These are phyloP conservation scores for Meriones unguiculatus DNA, from an alignment of 2,113 vertebrate species.

Conservation along the genomic window DNA sequence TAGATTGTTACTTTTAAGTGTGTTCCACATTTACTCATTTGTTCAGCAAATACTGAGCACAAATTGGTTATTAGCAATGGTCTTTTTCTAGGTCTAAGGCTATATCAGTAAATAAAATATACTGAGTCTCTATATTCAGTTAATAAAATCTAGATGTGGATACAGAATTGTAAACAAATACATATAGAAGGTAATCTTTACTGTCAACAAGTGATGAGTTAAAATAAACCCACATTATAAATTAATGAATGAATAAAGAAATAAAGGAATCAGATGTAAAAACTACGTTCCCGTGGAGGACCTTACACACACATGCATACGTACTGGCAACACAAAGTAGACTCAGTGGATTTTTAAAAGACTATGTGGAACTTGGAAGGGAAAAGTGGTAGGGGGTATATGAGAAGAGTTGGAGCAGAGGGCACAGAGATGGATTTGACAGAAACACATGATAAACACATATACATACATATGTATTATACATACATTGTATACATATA, in stretches of 20 bases:
- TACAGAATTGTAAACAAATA: background rate
- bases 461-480: background rate
- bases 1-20: background rate
- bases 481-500: background rate
- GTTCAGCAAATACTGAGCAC: background rate
- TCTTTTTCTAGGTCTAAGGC: background rate
- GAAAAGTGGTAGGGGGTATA: background rate
- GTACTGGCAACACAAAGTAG: background rate
- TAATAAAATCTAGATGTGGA: background rate
- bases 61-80: background rate
- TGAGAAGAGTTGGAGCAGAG: background rate
- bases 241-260: background rate
- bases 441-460: background rate
- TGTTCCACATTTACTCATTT: background rate
- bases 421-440: too few species aligned
- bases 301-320: background rate
- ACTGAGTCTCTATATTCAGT: background rate
- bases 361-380: background rate
- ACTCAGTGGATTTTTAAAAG: background rate
- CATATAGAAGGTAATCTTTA: background rate
- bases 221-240: constrained; percentile 8
- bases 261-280: background rate
- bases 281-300: too few species aligned
- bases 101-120: background rate
- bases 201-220: background rate